A percentile compares a stretch with the other conserved stretches of the same genome.
phyloP scores from a whole-genome alignment of 2,888 invertebrate species.

The Campoplex capitator region DNA sequence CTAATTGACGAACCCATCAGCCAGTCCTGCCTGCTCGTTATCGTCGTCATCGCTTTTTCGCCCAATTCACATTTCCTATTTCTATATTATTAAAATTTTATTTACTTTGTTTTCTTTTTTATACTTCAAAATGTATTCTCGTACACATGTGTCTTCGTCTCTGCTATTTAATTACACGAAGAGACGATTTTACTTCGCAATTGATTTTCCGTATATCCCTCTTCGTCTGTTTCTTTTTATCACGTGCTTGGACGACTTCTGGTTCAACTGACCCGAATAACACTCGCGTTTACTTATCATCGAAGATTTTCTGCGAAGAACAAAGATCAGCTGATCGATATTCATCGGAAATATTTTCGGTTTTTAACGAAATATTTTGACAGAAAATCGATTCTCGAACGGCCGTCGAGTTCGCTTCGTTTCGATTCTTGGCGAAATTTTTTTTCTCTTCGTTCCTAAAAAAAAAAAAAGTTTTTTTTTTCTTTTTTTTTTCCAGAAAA shows the following conservation, averaged over 20 bases:
- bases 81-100: too few relatives aligned
- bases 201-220: slow-evolving; percentile 2
- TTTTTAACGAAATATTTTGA: neutral
- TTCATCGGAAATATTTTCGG: too few relatives aligned
- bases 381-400: too few relatives aligned
- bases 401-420: too few relatives aligned
- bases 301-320: too few relatives aligned
- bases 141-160: neutral
- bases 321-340: too few relatives aligned
- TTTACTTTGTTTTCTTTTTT: too few relatives aligned
- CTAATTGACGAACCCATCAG: too few relatives aligned
- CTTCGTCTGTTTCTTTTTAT: slow-evolving; percentile 19
- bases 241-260: slow-evolving; percentile 38
- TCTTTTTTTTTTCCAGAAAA: neutral
- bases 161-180: neutral
- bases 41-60: too few relatives aligned
- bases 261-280: slow-evolving; percentile 55
- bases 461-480: neutral
- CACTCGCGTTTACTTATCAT: neutral
- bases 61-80: too few relatives aligned
- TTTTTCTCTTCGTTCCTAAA: neutral
- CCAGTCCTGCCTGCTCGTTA: too few relatives aligned
- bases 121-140: neutral
- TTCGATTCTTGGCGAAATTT: neutral
- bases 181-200: neutral